Evolutionary conservation across 2,113 vertebrate species (phyloP), one percentile per base, ranked within the genome.

Genomic region (Passer domesticus): DNA sequence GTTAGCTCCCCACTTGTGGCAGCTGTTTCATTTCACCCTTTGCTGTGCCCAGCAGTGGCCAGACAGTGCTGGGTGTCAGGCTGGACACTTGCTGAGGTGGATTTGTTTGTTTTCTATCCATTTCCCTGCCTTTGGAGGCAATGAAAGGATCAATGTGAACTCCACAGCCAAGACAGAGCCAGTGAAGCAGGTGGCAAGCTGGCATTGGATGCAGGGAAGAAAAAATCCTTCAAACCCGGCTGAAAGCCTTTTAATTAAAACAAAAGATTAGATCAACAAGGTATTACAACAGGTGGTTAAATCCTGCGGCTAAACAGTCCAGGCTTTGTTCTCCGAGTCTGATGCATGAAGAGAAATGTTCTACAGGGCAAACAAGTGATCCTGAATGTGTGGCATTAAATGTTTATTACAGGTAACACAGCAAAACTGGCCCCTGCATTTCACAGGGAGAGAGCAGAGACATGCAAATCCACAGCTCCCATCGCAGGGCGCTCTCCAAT

Each of bases 191-290:
- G 91, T 87, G 83, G 86, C 37, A 58, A 83, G 52, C 19, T 6
- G 5, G 39, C 0, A 4, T 28, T 74, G 8, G 7, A 73, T 16
- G 58, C 64, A 75, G 62, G 33, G 68, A 89, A 44, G 18, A 5
- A 70, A 87, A 93, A 87, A 66, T 7, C 44, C 78, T 87, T 86
- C 70, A 85, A 92, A 95, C 88, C 35, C 44, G 80, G 86, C 47
- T 53, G 68, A 90, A 92, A 89, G 77, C 58, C 91, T 96, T 95
- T 95, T 97, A 96, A 96, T 96, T 96, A 94, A 95, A 92, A 75
- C 64, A 67, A 75, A 83, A 90, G 83, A 96, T 95, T 93, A 95
- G 87, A 96, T 94, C 92, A 93, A 90, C 25, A 0, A 74, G 68
- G 81, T 68, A 90, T 93, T 96, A 89, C 86, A 96, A 87, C 92